Conservation (phyloP, 1,140 invertebrate genomes). For the Euura lappo region DNA sequence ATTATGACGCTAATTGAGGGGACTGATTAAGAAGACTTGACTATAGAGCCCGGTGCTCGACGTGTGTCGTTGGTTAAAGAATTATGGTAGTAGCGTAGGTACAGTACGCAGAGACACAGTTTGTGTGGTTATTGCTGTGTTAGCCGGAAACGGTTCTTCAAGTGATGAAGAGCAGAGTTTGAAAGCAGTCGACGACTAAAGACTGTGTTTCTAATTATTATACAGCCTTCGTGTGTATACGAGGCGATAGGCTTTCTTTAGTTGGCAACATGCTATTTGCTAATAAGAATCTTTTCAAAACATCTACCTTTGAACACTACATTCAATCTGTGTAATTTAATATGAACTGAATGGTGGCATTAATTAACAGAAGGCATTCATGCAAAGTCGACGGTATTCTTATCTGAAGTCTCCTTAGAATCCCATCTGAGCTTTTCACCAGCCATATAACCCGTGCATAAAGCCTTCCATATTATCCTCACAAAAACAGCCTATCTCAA, state of each 20-base stretch:
- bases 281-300: slow-evolving; percentile 42
- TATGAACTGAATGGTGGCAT: slow-evolving; percentile 39
- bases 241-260: slow-evolving; percentile 1
- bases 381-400: slow-evolving; percentile 31
- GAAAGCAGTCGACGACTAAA: not conserved
- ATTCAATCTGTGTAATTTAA: slow-evolving; percentile 40
- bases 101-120: not conserved
- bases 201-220: slow-evolving; percentile 2
- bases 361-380: slow-evolving; percentile 43
- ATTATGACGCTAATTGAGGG: no score
- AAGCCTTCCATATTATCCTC: slow-evolving; percentile 10
- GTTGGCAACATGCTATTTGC: slow-evolving; percentile 24
- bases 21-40: no score
- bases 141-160: not conserved
- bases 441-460: not conserved
- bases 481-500: not conserved
- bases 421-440: slow-evolving; percentile 13
- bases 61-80: not conserved
- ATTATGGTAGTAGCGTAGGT: not conserved
- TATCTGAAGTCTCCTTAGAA: slow-evolving; percentile 24
- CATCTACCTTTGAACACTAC: slow-evolving; percentile 36
- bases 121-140: not conserved
- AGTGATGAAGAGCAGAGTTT: not conserved
- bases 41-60: no score
- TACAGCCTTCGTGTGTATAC: not conserved